Percentiles rank a stretch among this genome's conserved stretches.
phyloP scores from a whole-genome alignment of 2,888 invertebrate genomes.

The Macrophya alboannulata region DNA sequence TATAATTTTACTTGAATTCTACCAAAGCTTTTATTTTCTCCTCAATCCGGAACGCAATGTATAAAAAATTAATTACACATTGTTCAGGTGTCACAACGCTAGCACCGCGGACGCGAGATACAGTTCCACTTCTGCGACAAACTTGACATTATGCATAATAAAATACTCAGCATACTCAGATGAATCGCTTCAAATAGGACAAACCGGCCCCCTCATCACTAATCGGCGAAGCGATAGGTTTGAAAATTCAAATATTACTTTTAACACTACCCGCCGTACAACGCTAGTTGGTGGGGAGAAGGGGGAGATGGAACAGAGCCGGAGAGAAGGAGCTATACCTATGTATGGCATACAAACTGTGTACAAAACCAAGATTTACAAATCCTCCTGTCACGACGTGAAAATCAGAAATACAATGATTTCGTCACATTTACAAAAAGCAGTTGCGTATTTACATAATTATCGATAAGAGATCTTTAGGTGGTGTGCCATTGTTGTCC shows the following conservation, averaged over 20 bases:
- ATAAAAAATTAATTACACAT: background rate
- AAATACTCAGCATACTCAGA: background rate
- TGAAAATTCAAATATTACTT: background rate
- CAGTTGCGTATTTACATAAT: slow-evolving; percentile 78
- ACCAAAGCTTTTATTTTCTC: background rate
- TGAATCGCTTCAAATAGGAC: background rate
- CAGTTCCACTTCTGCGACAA: background rate
- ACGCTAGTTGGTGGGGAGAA: background rate
- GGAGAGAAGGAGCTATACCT: background rate
- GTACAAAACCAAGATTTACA: slow-evolving; percentile 79
- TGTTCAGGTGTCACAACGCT: no score
- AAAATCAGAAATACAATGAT: slow-evolving; percentile 72
- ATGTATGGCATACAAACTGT: slow-evolving; percentile 71
- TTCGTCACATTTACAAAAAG: slow-evolving; percentile 77
- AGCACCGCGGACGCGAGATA: no score
- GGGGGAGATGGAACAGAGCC: background rate
- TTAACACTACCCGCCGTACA: background rate
- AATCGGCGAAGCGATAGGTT: background rate
- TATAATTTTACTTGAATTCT: background rate
- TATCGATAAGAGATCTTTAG: slow-evolving; percentile 69
- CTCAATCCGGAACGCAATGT: background rate
- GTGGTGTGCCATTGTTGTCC: slow-evolving; percentile 69
- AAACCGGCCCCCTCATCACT: background rate
- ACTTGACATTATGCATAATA: background rate
- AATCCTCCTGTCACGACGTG: slow-evolving; percentile 74